Percentiles rank a stretch among this genome's conserved stretches.
These are phyloP conservation scores for Diploscapter pachys DNA, from an alignment of 1,140 invertebrate species.

Conservation along the genomic window DNA sequence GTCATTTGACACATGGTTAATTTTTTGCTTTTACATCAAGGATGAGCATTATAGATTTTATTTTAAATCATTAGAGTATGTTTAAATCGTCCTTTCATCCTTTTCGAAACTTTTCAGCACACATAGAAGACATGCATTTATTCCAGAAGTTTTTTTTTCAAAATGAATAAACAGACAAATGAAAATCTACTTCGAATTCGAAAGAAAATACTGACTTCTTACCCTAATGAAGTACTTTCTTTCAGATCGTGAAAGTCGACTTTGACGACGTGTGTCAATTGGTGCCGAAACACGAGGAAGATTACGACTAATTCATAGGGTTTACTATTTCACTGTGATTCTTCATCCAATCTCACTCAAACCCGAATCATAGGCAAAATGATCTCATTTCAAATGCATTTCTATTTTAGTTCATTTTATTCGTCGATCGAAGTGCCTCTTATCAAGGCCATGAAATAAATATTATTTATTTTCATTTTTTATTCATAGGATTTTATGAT, in stretches of 20 bases:
- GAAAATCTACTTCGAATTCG: neutral
- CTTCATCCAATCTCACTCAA: no score
- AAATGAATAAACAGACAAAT: no score
- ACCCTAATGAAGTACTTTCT: neutral
- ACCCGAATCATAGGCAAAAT: no score
- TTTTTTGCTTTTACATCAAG: neutral
- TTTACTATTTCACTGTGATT: no score
- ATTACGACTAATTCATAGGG: neutral
- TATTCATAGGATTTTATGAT: no score
- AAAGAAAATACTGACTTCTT: neutral
- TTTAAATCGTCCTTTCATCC: neutral
- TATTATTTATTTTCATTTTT: no score
- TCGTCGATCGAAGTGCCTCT: no score
- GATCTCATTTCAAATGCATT: no score
- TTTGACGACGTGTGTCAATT: conserved; percentile 17
- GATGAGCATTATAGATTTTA: no score
- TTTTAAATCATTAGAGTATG: neutral
- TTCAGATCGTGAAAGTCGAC: conserved; percentile 10
- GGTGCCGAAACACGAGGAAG: conserved; percentile 7
- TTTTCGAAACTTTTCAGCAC: neutral
- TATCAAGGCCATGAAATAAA: no score
- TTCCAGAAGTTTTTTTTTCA: no score
- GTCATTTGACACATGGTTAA: neutral
- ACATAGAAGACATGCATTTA: neutral
- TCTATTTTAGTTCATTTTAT: no score